These are phyloP conservation scores for Harpagoxenus sublaevis DNA, from an alignment of 2,888 invertebrate genomes.

Conservation along the genomic window DNA sequence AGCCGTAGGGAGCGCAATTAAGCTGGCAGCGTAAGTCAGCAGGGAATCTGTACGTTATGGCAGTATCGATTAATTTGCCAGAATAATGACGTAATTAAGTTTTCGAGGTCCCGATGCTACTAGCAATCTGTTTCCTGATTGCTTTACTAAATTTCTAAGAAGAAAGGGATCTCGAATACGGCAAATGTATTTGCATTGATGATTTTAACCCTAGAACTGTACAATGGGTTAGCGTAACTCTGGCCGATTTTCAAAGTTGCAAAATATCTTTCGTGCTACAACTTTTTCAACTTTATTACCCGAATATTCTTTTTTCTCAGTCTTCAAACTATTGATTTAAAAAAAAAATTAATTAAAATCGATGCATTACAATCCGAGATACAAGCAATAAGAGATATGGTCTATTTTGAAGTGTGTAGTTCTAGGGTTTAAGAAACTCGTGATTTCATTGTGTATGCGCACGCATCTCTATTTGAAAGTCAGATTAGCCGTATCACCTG, in stretches of 20 bases:
- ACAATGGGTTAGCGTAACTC: too few species aligned
- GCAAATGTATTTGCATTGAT: not conserved
- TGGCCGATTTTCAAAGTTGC: too few species aligned
- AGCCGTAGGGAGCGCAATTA: conserved; percentile 3
- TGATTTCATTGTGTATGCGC: conserved; percentile 6
- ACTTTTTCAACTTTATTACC: too few species aligned
- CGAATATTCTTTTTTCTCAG: too few species aligned
- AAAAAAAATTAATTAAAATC: too few species aligned
- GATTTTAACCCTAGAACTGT: not conserved
- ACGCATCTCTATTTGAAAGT: conserved; percentile 37
- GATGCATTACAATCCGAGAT: too few species aligned
- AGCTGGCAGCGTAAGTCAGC: not conserved
- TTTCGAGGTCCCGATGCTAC: not conserved
- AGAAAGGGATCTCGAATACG: not conserved
- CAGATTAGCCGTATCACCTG: conserved; percentile 42
- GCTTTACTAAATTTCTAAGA: not conserved
- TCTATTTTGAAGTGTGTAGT: too few species aligned
- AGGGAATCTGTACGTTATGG: not conserved
- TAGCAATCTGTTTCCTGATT: not conserved
- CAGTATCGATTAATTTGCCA: conserved; percentile 20
- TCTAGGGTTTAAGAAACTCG: not conserved
- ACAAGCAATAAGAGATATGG: too few species aligned
- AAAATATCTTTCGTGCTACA: too few species aligned
- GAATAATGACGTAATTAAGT: conserved; percentile 21
- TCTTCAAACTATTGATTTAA: too few species aligned